Base-by-base conservation (phyloP, 2,797 vertebrate genomes). In the Knipowitschia caucasica region DNA sequence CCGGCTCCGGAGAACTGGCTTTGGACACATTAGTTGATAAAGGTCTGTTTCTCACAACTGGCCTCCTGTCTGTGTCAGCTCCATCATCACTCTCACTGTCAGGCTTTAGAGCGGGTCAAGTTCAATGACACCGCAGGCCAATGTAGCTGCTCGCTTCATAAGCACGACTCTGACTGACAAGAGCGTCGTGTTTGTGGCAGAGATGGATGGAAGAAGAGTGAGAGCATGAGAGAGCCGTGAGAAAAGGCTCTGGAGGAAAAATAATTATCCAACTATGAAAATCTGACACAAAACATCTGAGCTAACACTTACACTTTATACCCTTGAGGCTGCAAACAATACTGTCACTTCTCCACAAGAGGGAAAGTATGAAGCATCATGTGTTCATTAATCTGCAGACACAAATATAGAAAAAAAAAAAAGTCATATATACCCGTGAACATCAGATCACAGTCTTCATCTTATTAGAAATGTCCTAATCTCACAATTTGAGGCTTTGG, bases 81-180 rank as follows among this genome's bases (percentile, higher is more conserved):
- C 52, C 83, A 80, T 82, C 81, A 84, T 71, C 75, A 67, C 57
- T 9, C 51, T 71, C 69, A 39, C 77, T 70, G 71, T 82, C 82
- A 75, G 58, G 66, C 72, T 80, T 77, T 71, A 79, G 84, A 66
- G 50, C 61, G 36, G 80, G 81, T 85, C 81, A 71, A 80, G 78
- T 81, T 82, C 83, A 79, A 74, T 47, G 60, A 58, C 15, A 33
- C 73, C 64, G 38, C 59, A 4, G 52, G 75, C 77, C 74, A 84
- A 84, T 77, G 74, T 75, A 74, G 73, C 71, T 11, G 75, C 67
- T 78, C 80, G 14, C 66, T 77, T 79, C 63, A 73, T 81, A 80
- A 82, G 78, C 64, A 53, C 2, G 55, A 26, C 71, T 29, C 66
- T 83, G 84, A 88, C 71, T 81, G 86, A 80, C 82, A 59, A 71